Percentiles rank a stretch among this genome's conserved stretches.
Conservation (phyloP, 2,113 vertebrate genomes). For the Pelecanus crispus region DNA sequence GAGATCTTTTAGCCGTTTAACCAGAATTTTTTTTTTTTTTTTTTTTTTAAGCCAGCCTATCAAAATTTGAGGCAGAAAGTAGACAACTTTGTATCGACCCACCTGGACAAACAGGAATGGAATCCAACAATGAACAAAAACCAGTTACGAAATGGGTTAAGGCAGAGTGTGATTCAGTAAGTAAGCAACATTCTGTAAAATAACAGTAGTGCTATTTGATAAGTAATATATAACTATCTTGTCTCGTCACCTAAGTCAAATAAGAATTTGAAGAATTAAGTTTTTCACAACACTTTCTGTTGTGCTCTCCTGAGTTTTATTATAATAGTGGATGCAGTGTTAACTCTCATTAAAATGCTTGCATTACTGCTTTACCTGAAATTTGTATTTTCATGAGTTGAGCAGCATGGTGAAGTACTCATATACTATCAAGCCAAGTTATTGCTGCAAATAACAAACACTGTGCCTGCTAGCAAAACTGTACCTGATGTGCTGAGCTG, state of each 20-base stretch:
- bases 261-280: background rate
- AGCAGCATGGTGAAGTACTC: background rate
- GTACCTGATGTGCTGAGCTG: background rate
- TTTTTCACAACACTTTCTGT: background rate
- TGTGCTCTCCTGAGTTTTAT: background rate
- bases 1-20: background rate
- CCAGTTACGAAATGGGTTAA: constrained; percentile 89
- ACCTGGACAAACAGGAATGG: constrained; percentile 96
- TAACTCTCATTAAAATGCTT: background rate
- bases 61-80: constrained; percentile 97
- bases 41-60: constrained; percentile 84
- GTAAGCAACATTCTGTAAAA: constrained; percentile 47
- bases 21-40: background rate
- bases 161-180: constrained; percentile 95
- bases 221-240: background rate
- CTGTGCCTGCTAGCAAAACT: background rate
- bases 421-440: background rate
- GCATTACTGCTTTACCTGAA: background rate
- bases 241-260: background rate
- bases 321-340: background rate
- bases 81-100: constrained; percentile 94
- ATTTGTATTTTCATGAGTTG: background rate
- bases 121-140: constrained; percentile 97
- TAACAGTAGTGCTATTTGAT: background rate
- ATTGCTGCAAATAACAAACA: background rate